Conservation (phyloP, 2,888 invertebrate species). For the Cancer borealis region DNA sequence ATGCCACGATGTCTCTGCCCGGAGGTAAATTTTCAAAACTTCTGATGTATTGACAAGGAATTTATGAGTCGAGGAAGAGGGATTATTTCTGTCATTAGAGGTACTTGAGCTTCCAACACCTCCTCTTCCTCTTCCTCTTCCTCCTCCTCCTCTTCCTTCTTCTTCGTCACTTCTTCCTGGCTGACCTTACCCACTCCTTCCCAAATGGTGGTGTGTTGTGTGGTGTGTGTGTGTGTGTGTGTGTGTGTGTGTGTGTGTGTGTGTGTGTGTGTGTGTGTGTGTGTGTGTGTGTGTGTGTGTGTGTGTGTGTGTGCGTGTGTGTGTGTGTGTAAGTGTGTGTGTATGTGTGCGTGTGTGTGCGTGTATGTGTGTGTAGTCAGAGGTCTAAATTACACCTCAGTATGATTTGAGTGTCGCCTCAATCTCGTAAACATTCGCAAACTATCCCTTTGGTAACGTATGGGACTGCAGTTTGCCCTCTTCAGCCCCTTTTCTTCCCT, state of each 20-base stretch:
- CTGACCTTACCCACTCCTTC: not conserved
- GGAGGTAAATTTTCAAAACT: no score
- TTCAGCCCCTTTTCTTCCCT: not conserved
- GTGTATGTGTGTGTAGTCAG: not conserved
- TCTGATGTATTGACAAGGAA: no score
- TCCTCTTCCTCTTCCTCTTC: not conserved
- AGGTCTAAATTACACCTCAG: not conserved
- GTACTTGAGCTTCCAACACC: not conserved
- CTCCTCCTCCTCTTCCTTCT: not conserved
- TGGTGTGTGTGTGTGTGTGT: not conserved
- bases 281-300: constrained; percentile 1
- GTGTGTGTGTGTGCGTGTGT: not conserved
- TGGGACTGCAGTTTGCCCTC: not conserved
- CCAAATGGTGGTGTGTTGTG: not conserved
- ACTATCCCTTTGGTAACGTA: not conserved
- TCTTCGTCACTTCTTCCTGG: not conserved
- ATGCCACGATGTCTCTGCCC: not conserved
- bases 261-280: constrained; percentile 1
- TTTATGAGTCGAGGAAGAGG: no score
- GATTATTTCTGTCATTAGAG: no score
- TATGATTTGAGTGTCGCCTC: not conserved
- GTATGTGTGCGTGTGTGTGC: no score
- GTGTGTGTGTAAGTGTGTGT: not conserved
- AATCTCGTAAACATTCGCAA: not conserved
- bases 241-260: not conserved